These are phyloP conservation scores for Microdon myrmicae DNA, from an alignment of 2,888 invertebrate species.

Conservation along the genomic window DNA sequence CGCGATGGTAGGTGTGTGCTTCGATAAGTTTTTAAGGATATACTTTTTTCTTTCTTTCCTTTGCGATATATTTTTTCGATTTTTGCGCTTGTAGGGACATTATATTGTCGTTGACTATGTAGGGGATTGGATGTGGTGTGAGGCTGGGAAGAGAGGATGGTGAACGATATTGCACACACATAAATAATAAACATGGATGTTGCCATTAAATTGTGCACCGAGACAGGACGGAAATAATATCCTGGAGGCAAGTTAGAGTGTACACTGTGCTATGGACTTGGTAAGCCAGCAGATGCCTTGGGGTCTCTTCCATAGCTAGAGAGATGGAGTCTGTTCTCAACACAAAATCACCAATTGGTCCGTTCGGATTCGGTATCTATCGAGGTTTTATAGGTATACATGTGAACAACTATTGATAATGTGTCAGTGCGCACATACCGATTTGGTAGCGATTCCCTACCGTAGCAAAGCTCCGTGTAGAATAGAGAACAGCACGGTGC, in stretches of 20 bases:
- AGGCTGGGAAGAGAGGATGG: constrained; percentile 8
- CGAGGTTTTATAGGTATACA: too few relatives aligned
- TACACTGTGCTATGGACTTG: constrained; percentile 3
- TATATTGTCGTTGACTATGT: too few relatives aligned
- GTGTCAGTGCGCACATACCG: constrained; percentile 52
- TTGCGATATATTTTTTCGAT: neutral
- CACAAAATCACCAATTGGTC: constrained; percentile 51
- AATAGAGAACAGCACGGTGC: constrained; percentile 29
- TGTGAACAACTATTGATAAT: constrained; percentile 49
- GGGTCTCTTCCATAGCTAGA: constrained; percentile 13
- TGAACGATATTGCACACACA: too few relatives aligned
- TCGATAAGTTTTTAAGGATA: constrained; percentile 46
- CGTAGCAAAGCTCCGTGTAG: too few relatives aligned
- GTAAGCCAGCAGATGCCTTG: constrained; percentile 18
- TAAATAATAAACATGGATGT: constrained; percentile 45
- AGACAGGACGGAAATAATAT: constrained; percentile 4
- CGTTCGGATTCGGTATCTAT: constrained; percentile 49
- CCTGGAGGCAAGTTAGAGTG: neutral
- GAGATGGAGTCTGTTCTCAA: constrained; percentile 23
- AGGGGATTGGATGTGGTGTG: neutral
- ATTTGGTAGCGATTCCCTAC: too few relatives aligned
- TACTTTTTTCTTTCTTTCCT: constrained; percentile 16
- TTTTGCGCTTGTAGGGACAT: constrained; percentile 11
- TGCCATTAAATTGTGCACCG: constrained; percentile 35
- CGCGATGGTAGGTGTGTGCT: constrained; percentile 37